phyloP scores from a whole-genome alignment of 2,113 vertebrate species.

The Myotis brandtii region DNA sequence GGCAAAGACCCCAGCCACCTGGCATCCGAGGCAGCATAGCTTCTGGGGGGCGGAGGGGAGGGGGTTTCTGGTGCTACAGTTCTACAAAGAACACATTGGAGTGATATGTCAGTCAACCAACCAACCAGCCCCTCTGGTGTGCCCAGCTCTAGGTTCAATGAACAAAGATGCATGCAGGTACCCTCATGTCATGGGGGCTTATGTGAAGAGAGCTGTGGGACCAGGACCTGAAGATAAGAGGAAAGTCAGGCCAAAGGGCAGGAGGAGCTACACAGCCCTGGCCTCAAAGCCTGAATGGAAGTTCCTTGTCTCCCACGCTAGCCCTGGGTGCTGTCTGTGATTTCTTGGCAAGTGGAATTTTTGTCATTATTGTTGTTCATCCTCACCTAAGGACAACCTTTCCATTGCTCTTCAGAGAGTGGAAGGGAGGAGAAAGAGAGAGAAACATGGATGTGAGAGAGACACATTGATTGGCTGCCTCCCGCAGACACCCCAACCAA shows the following conservation, averaged over 20 bases:
- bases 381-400: too few species aligned
- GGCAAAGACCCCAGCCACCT: background rate
- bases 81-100: background rate
- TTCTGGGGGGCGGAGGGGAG: background rate
- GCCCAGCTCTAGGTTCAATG: background rate
- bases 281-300: background rate
- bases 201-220: background rate
- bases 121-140: background rate
- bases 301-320: background rate
- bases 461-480: too few species aligned
- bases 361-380: background rate
- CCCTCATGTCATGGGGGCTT: background rate
- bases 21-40: background rate
- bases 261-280: background rate
- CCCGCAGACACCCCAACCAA: too few species aligned
- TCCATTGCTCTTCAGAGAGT: too few species aligned
- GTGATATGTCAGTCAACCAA: background rate
- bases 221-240: background rate
- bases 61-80: background rate
- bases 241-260: background rate
- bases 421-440: too few species aligned
- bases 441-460: too few species aligned
- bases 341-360: background rate
- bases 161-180: background rate
- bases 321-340: background rate